These are phyloP conservation scores for Rhinoraja longicauda DNA, from an alignment of 2,797 vertebrate genomes.

Conservation along the genomic window DNA sequence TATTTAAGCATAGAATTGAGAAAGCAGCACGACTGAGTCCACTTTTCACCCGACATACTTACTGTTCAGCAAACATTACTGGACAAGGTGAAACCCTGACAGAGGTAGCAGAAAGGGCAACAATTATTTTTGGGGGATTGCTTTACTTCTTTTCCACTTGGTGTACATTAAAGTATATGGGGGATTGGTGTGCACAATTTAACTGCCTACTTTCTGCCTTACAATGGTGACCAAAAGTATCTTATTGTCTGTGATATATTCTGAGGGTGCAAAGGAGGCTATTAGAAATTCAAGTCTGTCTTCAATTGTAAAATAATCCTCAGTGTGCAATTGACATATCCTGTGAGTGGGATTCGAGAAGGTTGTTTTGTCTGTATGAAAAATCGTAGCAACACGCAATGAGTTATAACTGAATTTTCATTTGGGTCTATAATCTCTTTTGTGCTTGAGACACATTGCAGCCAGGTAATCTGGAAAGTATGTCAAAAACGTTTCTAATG, in stretches of 20 bases:
- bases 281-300: not conserved
- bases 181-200: not conserved
- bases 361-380: not conserved
- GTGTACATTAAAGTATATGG: not conserved
- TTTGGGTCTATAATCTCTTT: conserved; percentile 1
- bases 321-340: not conserved
- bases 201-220: not conserved
- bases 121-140: not conserved
- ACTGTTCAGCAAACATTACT: not conserved
- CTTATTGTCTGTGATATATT: not conserved
- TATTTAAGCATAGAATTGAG: not conserved
- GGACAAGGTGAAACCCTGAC: not conserved
- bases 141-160: not conserved
- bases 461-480: not conserved
- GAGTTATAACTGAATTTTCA: conserved; percentile 10
- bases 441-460: not conserved
- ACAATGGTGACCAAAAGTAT: not conserved
- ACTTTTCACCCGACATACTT: not conserved
- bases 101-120: no score
- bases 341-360: not conserved
- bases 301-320: not conserved
- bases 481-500: not conserved
- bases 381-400: not conserved
- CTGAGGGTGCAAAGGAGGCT: no score
- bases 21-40: not conserved